These are phyloP conservation scores for Noctua fimbriata DNA, from an alignment of 2,888 invertebrate species.

Conservation along the genomic window DNA sequence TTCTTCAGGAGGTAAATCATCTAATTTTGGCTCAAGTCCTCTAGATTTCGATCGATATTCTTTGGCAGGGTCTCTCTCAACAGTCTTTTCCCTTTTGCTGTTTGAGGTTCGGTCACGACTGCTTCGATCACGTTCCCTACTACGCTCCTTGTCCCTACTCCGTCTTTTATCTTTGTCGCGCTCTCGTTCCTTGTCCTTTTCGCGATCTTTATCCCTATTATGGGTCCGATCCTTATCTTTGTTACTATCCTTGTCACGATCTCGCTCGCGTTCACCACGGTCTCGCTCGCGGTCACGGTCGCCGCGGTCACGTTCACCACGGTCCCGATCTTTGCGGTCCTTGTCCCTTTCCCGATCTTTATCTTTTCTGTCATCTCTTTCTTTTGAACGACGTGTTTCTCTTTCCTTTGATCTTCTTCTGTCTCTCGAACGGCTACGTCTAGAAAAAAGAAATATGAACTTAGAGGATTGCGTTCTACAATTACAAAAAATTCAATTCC, in stretches of 20 bases:
- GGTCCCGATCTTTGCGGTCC: constrained; percentile 77
- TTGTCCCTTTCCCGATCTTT: constrained; percentile 84
- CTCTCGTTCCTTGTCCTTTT: constrained; percentile 77
- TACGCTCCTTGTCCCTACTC: constrained; percentile 77
- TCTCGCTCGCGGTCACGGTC: constrained; percentile 78
- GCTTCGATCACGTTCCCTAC: constrained; percentile 82
- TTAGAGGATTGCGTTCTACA: constrained; percentile 7
- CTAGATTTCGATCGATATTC: constrained; percentile 87
- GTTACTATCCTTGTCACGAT: constrained; percentile 70
- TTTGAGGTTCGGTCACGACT: constrained; percentile 75
- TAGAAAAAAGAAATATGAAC: constrained; percentile 61
- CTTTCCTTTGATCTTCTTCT: constrained; percentile 91
- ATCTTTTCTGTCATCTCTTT: constrained; percentile 88
- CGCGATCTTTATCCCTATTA: constrained; percentile 83
- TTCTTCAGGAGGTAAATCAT: constrained; percentile 98
- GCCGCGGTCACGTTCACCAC: constrained; percentile 75
- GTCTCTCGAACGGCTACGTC: constrained; percentile 86
- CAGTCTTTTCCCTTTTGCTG: constrained; percentile 79
- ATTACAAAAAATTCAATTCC: neutral
- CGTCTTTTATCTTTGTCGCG: constrained; percentile 76
- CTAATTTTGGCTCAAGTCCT: constrained; percentile 90
- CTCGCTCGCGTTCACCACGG: constrained; percentile 68
- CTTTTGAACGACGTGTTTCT: constrained; percentile 90
- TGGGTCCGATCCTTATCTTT: constrained; percentile 68
- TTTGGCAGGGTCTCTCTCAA: constrained; percentile 79